Evolutionary conservation across 2,113 vertebrate species (phyloP).

Genomic region (Natator depressus): DNA sequence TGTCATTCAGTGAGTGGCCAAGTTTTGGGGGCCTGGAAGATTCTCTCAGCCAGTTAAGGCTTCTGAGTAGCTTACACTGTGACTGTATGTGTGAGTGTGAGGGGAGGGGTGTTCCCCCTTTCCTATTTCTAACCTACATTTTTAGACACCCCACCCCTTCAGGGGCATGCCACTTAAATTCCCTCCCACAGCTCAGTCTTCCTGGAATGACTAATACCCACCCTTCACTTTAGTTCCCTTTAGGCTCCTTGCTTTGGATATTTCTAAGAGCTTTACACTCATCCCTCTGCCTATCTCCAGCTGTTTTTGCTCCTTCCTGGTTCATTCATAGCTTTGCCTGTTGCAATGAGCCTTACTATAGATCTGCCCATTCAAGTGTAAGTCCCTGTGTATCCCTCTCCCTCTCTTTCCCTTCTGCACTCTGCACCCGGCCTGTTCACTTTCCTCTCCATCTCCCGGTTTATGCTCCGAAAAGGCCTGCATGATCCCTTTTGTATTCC

Average conservation of each 20-base stretch:
- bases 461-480: conserved; percentile 5
- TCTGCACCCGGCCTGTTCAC: neutral
- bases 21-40: conserved; percentile 46
- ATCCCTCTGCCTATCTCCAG: fast-evolving
- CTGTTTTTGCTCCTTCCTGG: neutral
- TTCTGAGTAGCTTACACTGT: conserved; percentile 44
- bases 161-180: neutral
- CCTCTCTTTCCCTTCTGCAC: neutral
- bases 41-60: conserved; percentile 60
- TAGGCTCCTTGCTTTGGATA: fast-evolving
- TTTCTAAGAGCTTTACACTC: neutral
- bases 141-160: neutral
- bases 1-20: conserved; percentile 69
- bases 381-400: neutral
- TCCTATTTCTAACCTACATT: conserved; percentile 60
- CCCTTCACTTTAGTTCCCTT: fast-evolving
- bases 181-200: neutral
- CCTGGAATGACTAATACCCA: fast-evolving
- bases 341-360: fast-evolving
- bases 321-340: neutral
- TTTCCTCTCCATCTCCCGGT: neutral
- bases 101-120: conserved; percentile 46
- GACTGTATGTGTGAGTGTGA: fast-evolving
- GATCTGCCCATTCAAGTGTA: fast-evolving
- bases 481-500: conserved; percentile 88